Conservation (phyloP, 2,113 vertebrate genomes). For the Epinephelus moara region DNA sequence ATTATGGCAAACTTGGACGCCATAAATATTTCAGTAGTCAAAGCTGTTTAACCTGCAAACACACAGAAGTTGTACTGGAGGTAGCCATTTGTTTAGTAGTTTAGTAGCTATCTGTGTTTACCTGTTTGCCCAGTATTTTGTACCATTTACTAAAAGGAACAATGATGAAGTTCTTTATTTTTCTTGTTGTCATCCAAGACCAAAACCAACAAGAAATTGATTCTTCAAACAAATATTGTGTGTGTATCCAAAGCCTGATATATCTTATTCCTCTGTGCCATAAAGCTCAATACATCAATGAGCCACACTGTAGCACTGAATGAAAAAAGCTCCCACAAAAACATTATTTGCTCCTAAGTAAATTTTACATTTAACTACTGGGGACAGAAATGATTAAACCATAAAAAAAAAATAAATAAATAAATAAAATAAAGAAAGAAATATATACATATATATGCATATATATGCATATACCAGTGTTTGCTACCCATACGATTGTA, state of each 20-base stretch:
- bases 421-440: too few species aligned
- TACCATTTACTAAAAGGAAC: neutral
- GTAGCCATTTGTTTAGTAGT: neutral
- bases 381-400: too few species aligned
- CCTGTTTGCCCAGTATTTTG: neutral
- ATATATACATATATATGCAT: too few species aligned
- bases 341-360: too few species aligned
- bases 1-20: constrained; percentile 1
- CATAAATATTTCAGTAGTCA: neutral
- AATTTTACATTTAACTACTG: too few species aligned
- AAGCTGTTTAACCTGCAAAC: neutral
- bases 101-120: neutral
- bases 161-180: neutral
- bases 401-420: too few species aligned
- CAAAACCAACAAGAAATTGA: neutral
- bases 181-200: neutral
- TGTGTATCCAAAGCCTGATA: neutral
- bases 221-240: neutral
- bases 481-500: too few species aligned
- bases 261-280: too few species aligned
- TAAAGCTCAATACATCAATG: too few species aligned
- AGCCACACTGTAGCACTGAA: too few species aligned
- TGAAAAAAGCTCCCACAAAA: too few species aligned
- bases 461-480: too few species aligned
- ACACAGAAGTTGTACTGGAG: neutral